Evolutionary conservation across 2,888 invertebrate species (phyloP).

Genomic region (Ischnus inquisitorius): DNA sequence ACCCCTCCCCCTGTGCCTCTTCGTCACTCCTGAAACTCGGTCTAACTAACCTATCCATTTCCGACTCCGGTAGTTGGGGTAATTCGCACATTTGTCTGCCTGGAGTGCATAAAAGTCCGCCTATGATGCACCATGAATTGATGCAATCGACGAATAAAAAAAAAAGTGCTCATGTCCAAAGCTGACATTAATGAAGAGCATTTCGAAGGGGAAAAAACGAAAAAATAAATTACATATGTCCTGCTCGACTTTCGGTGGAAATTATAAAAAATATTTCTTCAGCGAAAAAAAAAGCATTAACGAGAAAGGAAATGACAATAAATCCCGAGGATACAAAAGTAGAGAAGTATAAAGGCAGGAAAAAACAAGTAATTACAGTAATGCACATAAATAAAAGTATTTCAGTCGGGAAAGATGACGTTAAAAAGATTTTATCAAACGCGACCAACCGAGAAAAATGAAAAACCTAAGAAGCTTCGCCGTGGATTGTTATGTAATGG

Average conservation of each 20-base stretch:
- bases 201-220: background rate
- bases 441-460: background rate
- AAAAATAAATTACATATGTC: background rate
- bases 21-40: background rate
- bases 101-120: no score
- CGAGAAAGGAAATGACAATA: background rate
- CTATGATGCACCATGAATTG: no score
- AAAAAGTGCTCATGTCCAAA: no score
- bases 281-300: background rate
- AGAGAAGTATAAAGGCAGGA: background rate
- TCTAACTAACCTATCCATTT: slow-evolving; percentile 11
- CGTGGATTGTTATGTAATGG: background rate
- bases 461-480: background rate
- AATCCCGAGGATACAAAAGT: background rate
- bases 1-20: background rate
- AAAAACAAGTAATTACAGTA: background rate
- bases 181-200: no score
- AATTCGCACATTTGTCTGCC: background rate
- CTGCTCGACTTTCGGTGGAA: background rate
- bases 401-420: background rate
- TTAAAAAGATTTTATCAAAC: background rate
- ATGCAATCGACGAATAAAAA: no score
- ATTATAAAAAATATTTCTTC: background rate
- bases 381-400: background rate
- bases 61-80: background rate